These are phyloP conservation scores for Natrix natrix DNA, from an alignment of 2,797 vertebrate species.

Conservation along the genomic window DNA sequence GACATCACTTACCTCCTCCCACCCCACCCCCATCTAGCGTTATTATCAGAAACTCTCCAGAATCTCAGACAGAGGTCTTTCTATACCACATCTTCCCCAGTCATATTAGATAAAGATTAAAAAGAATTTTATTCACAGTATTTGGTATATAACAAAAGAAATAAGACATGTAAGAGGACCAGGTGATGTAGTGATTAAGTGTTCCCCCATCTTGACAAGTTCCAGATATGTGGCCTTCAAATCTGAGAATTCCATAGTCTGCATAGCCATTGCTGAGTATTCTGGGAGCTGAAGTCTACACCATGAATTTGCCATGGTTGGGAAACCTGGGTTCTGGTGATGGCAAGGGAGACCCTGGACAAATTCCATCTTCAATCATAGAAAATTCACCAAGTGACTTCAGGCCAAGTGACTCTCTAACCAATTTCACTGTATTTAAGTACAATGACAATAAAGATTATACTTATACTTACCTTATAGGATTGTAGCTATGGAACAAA, in stretches of 20 bases:
- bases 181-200: not conserved
- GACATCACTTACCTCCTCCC: not conserved
- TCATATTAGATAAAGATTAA: not conserved
- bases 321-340: not conserved
- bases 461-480: not conserved
- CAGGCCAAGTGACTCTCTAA: not conserved
- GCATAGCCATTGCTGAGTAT: not conserved
- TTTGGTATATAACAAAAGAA: not conserved
- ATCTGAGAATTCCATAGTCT: not conserved
- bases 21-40: no score
- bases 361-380: not conserved
- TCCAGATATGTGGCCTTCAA: not conserved
- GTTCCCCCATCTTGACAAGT: not conserved
- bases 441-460: no score
- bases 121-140: not conserved
- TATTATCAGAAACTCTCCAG: no score
- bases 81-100: not conserved
- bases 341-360: not conserved
- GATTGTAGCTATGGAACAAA: not conserved
- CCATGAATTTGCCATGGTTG: not conserved
- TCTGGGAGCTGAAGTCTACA: not conserved
- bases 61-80: not conserved
- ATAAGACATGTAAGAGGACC: not conserved
- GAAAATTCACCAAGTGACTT: not conserved
- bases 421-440: no score